Evolutionary conservation across 2,113 vertebrate species (phyloP), one percentile per base, ranked within the genome.

Genomic region (Nyctereutes procyonoides): DNA sequence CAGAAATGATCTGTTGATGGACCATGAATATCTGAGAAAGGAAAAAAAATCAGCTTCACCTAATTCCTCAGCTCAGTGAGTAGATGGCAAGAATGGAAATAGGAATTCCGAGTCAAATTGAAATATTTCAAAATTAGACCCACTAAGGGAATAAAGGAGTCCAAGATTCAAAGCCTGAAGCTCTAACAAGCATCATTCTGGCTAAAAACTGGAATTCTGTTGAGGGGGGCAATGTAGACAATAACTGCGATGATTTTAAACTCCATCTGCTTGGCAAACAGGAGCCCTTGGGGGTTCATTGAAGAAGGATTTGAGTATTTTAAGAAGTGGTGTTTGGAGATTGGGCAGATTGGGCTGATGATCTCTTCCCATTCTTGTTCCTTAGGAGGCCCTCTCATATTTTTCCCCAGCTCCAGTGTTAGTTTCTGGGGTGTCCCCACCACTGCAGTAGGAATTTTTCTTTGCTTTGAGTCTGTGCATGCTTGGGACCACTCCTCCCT

Each of bases 161-260:
- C 89, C 56, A 93, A 96, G 88, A 63, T 11, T 65, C 32, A 73
- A 53, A 83, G 48, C 55, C 76, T 58, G 15, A 56, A 77, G 53
- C 74, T 81, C 48, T 95, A 83, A 83, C 43, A 77, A 85, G 62
- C 43, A 17, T 38, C 62, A 60, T 76, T 63, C 17, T 73, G 43
- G 85, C 35, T 32, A 0, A 77, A 96, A 95, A 79, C 32, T 87
- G 76, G 86, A 94, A 87, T 90, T 93, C 32, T 48, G 74, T 83
- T 17, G 14, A 90, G 71, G 58, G 24, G 83, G n/a, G 5, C 8
- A 48, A 94, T 62, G 92, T 82, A 62, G 77, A 62, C 62, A 71
- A 65, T 71, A 62, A 95, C 58, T 14, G 3, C 5, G 24, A 51
- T 48, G 82, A 71, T 73, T 87, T 90, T 63, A 77, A 95, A 79